These are phyloP conservation scores for Prunella strophiata DNA, from an alignment of 2,797 vertebrate species.

Conservation along the genomic window DNA sequence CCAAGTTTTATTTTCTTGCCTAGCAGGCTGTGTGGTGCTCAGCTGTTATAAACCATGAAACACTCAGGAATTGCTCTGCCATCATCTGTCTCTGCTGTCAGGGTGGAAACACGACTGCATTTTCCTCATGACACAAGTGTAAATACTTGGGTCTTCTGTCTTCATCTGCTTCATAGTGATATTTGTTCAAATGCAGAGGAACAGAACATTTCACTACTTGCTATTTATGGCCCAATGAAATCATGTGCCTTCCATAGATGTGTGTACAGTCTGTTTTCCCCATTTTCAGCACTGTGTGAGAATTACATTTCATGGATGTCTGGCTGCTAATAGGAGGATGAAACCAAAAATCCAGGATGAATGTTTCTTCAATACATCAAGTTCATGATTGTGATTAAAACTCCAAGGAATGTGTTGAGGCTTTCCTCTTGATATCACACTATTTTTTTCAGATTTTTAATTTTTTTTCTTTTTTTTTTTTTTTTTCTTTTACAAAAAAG, in stretches of 20 bases:
- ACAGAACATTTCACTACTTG: constrained; percentile 30
- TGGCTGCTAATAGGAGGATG: constrained; percentile 24
- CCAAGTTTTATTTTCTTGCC: background rate
- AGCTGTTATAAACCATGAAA: background rate
- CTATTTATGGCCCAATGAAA: constrained; percentile 26
- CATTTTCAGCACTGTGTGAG: background rate
- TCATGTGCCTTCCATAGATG: background rate
- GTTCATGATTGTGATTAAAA: background rate
- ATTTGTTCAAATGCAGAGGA: constrained; percentile 5
- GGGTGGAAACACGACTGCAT: background rate
- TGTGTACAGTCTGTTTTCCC: background rate
- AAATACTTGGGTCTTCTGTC: background rate
- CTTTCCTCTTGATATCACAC: background rate
- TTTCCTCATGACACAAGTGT: background rate
- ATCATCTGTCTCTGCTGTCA: background rate
- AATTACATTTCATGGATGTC: constrained; percentile 8
- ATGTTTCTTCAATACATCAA: background rate
- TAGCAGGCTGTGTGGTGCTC: background rate
- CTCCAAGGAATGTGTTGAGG: background rate
- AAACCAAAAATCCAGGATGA: constrained; percentile 18
- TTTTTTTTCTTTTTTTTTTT: background rate
- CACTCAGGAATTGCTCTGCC: background rate
- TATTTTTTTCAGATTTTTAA: background rate
- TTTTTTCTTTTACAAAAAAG: background rate
- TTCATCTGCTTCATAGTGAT: background rate